Evolutionary conservation across 2,888 invertebrate species (phyloP).

Genomic region (Cantharis rustica): DNA sequence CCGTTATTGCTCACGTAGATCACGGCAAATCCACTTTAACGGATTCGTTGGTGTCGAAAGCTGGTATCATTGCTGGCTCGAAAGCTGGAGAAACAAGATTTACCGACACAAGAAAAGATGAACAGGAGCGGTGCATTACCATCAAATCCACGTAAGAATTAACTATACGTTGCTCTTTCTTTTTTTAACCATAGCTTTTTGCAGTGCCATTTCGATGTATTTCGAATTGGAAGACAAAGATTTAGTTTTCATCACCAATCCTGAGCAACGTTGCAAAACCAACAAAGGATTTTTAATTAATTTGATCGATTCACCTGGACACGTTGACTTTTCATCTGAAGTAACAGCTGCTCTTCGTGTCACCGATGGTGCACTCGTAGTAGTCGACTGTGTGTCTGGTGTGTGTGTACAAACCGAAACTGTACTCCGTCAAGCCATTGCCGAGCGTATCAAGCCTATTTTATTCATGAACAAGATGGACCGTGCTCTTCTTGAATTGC

Average conservation of each 20-base stretch:
- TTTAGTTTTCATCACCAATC: slow-evolving; percentile 87
- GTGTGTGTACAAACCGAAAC: slow-evolving; percentile 99
- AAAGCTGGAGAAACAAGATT: slow-evolving; percentile 99
- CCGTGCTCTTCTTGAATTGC: slow-evolving; percentile 95
- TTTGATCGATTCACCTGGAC: slow-evolving; percentile 99
- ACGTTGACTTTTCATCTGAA: slow-evolving; percentile 99
- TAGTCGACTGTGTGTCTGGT: slow-evolving; percentile 99
- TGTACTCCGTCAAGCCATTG: slow-evolving; percentile 98
- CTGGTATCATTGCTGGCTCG: slow-evolving; percentile 98
- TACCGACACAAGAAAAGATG: slow-evolving; percentile 99
- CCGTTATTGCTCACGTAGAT: slow-evolving; percentile 99
- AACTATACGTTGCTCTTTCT: not conserved
- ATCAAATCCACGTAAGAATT: slow-evolving; percentile 97
- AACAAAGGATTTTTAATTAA: slow-evolving; percentile 99
- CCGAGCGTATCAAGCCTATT: slow-evolving; percentile 99
- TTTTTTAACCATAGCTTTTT: slow-evolving; percentile 22
- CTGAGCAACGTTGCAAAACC: slow-evolving; percentile 88
- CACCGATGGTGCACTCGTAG: slow-evolving; percentile 99
- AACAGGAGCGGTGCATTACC: slow-evolving; percentile 99
- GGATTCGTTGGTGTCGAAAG: slow-evolving; percentile 98
- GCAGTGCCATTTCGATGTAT: slow-evolving; percentile 98
- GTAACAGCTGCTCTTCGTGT: slow-evolving; percentile 99
- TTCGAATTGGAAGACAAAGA: slow-evolving; percentile 97
- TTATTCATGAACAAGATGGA: slow-evolving; percentile 99
- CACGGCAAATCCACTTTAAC: slow-evolving; percentile 99